phyloP scores from a whole-genome alignment of 2,888 invertebrate species.

The Drosophila barbarae region DNA sequence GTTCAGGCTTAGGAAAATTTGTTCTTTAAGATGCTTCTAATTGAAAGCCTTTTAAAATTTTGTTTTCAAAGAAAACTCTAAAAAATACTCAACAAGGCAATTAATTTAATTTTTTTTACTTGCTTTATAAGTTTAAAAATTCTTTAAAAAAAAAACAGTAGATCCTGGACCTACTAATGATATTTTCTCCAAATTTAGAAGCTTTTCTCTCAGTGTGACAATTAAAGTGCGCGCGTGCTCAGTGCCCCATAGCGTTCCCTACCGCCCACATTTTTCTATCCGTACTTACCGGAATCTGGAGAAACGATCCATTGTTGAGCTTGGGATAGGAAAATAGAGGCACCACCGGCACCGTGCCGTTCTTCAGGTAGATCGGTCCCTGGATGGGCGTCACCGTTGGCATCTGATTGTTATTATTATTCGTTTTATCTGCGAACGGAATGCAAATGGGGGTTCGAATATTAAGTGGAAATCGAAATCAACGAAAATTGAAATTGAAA shows the following conservation, averaged over 20 bases:
- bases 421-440: slow-evolving; percentile 50
- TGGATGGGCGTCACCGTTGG: slow-evolving; percentile 90
- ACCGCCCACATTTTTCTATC: slow-evolving; percentile 2
- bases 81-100: too few species aligned
- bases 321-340: slow-evolving; percentile 92
- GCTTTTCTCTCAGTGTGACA: slow-evolving; percentile 11
- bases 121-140: too few species aligned
- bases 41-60: background rate
- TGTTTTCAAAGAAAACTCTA: background rate
- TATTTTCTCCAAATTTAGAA: too few species aligned
- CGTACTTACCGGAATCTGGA: slow-evolving; percentile 93
- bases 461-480: slow-evolving; percentile 27
- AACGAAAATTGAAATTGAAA: slow-evolving; percentile 22
- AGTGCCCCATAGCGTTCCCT: slow-evolving; percentile 12
- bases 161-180: too few species aligned
- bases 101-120: too few species aligned
- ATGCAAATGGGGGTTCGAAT: slow-evolving; percentile 26
- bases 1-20: background rate
- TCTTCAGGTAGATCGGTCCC: slow-evolving; percentile 92
- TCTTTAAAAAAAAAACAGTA: too few species aligned
- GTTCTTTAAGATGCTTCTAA: background rate
- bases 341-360: slow-evolving; percentile 92
- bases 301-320: slow-evolving; percentile 90
- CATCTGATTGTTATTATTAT: slow-evolving; percentile 64
- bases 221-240: slow-evolving; percentile 53